Conservation (phyloP, 2,797 vertebrate genomes). For the Amniataba percoides region DNA sequence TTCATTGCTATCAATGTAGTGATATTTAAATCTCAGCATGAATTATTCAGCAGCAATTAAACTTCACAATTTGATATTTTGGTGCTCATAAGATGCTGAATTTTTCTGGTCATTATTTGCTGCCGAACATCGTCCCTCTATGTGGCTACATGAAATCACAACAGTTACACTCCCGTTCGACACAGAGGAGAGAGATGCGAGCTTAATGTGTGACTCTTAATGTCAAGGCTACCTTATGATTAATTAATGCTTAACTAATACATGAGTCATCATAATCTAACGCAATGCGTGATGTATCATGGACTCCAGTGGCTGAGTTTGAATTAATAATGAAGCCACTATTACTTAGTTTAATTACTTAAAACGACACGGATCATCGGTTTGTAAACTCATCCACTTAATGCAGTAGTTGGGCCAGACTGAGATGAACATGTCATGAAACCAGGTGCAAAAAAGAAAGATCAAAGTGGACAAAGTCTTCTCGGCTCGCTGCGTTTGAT, state of each 20-base stretch:
- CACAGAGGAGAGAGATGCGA: neutral
- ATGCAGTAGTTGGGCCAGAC: constrained; percentile 10
- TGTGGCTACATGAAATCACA: neutral
- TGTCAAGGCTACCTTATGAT: constrained; percentile 36
- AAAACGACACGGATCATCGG: constrained; percentile 41
- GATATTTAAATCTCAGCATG: neutral
- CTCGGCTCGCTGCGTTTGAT: neutral
- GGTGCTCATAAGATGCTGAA: neutral
- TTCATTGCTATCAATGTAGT: neutral
- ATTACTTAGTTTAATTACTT: constrained; percentile 38
- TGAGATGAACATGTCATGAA: constrained; percentile 6
- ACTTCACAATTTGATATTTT: neutral
- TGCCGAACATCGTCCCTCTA: neutral
- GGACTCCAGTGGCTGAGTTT: constrained; percentile 37
- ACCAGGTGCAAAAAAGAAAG: neutral
- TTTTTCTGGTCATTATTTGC: neutral
- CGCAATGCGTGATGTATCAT: constrained; percentile 46
- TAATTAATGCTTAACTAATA: constrained; percentile 49
- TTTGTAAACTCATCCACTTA: constrained; percentile 43
- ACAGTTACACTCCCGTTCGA: neutral
- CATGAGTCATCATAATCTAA: constrained; percentile 36
- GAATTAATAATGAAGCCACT: constrained; percentile 44
- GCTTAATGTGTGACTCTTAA: constrained; percentile 20
- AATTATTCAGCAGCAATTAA: constrained; percentile 7
- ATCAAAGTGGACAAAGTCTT: neutral